Base-by-base conservation (phyloP, 1,140 invertebrate genomes). In the Sogatella furcifera region DNA sequence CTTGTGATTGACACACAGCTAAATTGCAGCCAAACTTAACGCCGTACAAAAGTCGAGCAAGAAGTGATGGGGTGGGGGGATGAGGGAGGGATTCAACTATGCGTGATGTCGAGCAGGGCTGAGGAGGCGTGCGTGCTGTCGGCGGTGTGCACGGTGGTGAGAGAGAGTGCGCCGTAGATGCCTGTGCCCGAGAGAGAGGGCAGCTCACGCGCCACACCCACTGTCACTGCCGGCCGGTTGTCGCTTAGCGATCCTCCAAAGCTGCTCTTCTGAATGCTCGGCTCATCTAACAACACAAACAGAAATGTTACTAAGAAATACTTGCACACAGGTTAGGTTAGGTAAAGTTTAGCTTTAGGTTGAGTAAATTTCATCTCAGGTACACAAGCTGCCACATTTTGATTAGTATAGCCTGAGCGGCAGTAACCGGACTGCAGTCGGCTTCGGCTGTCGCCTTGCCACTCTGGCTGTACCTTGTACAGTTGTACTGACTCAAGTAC, bases 131-230 rank as follows among this genome's bases (percentile, higher is more conserved):
- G 53, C 15, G 62, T 11, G n/a, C 57, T 62, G 52, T 74, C 73
- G 13, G 70, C 65, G 14, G 69, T 70, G 57, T 74, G 74, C 64
- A 76, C 74, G 11, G 74, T 76, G 58, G 74, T 75, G 61, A 74
- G 74, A 5, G 71, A 71, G 22, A 76, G 67, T 15, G 74, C 71
- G 19, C 72, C 71, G 61, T 75, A 74, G 11, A 75, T 58, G 17
- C 73, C 72, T 21, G 72, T 69, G 41, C 70, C 71, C 11, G 69
- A 68, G 52, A 71, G 63, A 28, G 69, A 64, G 19, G 71, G 71
- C 60, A 72, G 60, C 59, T 72, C 71, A 41, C 67, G 15, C 5
- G 52, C 52, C n/a, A 28, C 31, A 5, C 52, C 52, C 46, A 42
- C 49, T 41, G 34, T 55, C 22, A 38, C 34, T 13, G 34, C 8